Conservation (phyloP, 1,140 invertebrate genomes). For the Gryllus bimaculatus region DNA sequence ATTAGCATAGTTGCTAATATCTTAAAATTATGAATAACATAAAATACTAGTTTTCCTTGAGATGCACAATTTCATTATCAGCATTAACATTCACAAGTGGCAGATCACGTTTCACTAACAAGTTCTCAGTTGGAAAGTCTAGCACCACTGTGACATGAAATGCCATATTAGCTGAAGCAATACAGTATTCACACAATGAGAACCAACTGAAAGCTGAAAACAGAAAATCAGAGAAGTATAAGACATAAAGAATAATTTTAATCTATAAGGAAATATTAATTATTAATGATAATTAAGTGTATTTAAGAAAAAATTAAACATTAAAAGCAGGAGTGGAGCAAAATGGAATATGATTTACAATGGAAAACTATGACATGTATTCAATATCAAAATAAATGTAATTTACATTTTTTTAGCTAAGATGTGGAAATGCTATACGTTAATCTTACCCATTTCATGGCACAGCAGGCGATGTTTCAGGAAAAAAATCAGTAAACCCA, state of each 20-base stretch:
- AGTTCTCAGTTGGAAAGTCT: constrained; percentile 72
- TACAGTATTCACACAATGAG: constrained; percentile 82
- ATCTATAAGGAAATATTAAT: no score
- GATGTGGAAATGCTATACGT: no score
- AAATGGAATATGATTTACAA: no score
- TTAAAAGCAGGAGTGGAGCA: no score
- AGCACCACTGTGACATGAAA: constrained; percentile 79
- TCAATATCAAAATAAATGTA: no score
- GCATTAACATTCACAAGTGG: background rate
- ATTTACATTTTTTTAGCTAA: no score
- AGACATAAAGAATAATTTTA: no score
- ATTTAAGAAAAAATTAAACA: no score
- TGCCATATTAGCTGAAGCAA: constrained; percentile 82
- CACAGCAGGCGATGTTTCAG: constrained; percentile 77
- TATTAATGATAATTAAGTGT: no score
- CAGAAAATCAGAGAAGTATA: constrained; percentile 27
- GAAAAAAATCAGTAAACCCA: constrained; percentile 76
- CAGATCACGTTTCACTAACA: constrained; percentile 49
- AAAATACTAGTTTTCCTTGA: constrained; percentile 13
- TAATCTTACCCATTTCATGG: constrained; percentile 68
- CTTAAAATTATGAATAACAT: background rate
- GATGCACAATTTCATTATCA: background rate
- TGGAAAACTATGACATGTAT: no score
- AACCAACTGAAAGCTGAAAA: constrained; percentile 86
- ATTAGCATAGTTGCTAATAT: background rate